These are phyloP conservation scores for Neodiprion virginianus DNA, from an alignment of 1,140 invertebrate species.

Conservation along the genomic window DNA sequence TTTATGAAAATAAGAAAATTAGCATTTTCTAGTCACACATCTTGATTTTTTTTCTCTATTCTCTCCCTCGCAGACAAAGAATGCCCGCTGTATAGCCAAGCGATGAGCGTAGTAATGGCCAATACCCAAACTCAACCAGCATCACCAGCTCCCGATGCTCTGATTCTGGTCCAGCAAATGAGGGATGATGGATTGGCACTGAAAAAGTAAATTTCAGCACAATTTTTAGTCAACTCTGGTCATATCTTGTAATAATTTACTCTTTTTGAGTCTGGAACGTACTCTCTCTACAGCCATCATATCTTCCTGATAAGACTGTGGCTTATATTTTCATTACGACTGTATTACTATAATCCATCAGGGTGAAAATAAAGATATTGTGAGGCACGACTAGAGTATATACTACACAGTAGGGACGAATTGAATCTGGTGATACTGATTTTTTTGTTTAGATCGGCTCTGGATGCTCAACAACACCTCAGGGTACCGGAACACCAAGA, in stretches of 20 bases:
- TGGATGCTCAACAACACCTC: constrained; percentile 69
- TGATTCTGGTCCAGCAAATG: constrained; percentile 88
- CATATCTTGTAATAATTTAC: constrained; percentile 51
- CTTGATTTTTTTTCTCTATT: constrained; percentile 10
- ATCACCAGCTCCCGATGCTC: constrained; percentile 68
- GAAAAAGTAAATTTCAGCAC: constrained; percentile 74
- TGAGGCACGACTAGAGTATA: too few species aligned
- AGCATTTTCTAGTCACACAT: background rate
- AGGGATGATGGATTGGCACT: constrained; percentile 89
- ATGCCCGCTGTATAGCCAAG: constrained; percentile 91
- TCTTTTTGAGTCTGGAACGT: constrained; percentile 54
- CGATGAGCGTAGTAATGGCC: constrained; percentile 69
- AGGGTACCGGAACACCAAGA: constrained; percentile 55
- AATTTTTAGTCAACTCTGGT: constrained; percentile 51
- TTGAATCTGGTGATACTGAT: too few species aligned
- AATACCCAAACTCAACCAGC: constrained; percentile 67
- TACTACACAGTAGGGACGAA: too few species aligned
- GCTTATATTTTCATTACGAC: too few species aligned
- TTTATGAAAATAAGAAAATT: background rate
- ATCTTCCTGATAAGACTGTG: too few species aligned
- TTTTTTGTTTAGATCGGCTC: constrained; percentile 51
- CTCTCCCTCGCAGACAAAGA: constrained; percentile 76
- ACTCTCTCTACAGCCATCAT: too few species aligned
- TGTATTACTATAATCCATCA: too few species aligned
- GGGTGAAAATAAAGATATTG: too few species aligned